Evolutionary conservation across 2,113 vertebrate species (phyloP).

Genomic region (Indicator maculatus): DNA sequence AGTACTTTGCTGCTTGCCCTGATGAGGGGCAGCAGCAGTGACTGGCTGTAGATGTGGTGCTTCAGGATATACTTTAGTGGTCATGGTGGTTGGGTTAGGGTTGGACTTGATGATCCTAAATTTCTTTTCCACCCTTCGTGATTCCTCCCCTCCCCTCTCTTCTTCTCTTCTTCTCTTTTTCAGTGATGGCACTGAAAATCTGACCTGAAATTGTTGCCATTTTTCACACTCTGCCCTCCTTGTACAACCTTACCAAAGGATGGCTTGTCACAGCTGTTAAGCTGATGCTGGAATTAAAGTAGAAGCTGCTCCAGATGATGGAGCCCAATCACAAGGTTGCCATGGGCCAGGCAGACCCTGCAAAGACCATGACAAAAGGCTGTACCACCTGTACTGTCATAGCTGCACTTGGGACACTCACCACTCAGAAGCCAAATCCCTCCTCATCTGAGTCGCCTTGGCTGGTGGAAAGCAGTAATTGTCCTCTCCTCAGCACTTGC

Average conservation of each 20-base stretch:
- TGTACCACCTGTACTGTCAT: background rate
- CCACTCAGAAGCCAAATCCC: background rate
- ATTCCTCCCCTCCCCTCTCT: too few species aligned
- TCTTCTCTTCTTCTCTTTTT: too few species aligned
- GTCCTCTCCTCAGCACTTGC: background rate
- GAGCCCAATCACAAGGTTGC: background rate
- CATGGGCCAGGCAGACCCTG: background rate
- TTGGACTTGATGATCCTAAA: too few species aligned
- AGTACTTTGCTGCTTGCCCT: background rate
- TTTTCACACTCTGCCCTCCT: constrained; percentile 33
- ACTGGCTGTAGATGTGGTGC: background rate
- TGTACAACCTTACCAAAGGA: background rate
- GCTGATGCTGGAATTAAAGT: constrained; percentile 61
- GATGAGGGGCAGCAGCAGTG: background rate
- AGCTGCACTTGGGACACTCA: background rate
- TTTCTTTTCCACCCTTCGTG: too few species aligned
- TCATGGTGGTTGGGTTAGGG: too few species aligned
- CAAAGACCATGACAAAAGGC: background rate
- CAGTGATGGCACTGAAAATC: background rate
- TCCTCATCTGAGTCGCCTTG: too few species aligned
- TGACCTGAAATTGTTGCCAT: background rate
- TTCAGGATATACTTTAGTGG: too few species aligned
- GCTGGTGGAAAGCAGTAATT: background rate
- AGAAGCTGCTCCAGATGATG: background rate
- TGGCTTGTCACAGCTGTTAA: constrained; percentile 53